A percentile compares a stretch with the other conserved stretches of the same genome.
Evolutionary conservation across 2,797 vertebrate genomes (phyloP).

Genomic region (Falco cherrug): DNA sequence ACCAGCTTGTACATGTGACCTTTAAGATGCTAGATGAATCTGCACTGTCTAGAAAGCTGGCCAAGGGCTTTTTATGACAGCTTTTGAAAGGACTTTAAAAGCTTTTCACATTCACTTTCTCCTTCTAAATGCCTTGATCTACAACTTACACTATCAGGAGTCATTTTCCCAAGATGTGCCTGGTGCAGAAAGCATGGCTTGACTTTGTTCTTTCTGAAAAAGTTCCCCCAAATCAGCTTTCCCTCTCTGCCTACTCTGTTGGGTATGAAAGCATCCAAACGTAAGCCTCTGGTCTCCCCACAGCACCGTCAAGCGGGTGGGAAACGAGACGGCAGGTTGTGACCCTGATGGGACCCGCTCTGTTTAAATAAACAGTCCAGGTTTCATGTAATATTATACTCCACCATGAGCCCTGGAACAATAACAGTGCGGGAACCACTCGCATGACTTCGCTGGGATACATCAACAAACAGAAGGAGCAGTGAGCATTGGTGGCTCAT

Average conservation of each 20-base stretch:
- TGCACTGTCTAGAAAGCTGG: background rate
- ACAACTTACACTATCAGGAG: background rate
- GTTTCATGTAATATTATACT: constrained; percentile 39
- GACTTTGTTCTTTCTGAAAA: constrained; percentile 44
- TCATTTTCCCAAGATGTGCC: background rate
- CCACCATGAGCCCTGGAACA: constrained; percentile 28
- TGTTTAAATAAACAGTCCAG: constrained; percentile 62
- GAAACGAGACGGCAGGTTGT: constrained; percentile 35
- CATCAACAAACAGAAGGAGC: background rate
- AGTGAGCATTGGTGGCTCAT: background rate
- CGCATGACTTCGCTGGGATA: constrained; percentile 9
- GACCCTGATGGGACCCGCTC: constrained; percentile 53
- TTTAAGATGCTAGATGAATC: background rate
- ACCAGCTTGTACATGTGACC: background rate
- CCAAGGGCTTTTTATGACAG: background rate
- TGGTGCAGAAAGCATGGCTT: constrained; percentile 25
- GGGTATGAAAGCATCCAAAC: constrained; percentile 11
- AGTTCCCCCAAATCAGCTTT: background rate
- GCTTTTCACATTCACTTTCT: background rate
- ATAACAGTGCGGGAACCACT: background rate
- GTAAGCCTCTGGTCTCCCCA: background rate
- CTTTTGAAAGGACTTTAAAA: background rate
- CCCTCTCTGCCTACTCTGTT: background rate
- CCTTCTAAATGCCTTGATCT: background rate
- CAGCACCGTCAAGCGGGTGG: background rate